Percentiles rank a stretch among this genome's conserved stretches.
phyloP scores from a whole-genome alignment of 2,797 vertebrate species.

The Sardinella longiceps region DNA sequence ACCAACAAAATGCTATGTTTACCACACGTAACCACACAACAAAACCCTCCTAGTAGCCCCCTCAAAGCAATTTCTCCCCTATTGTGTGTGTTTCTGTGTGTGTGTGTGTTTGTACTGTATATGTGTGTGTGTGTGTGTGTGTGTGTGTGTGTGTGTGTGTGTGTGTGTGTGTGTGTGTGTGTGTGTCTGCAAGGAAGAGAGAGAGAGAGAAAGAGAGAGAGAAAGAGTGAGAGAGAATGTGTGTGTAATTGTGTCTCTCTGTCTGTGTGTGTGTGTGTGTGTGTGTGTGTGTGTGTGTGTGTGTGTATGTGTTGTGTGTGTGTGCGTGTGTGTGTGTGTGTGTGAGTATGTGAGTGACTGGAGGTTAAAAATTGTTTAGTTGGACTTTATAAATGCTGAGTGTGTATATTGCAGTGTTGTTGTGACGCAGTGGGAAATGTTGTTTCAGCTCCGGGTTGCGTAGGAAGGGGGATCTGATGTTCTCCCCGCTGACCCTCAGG shows the following conservation, averaged over 20 bases:
- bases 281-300: too few species aligned
- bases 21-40: conserved; percentile 2
- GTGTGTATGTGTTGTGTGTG: not conserved
- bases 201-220: not conserved
- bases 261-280: too few species aligned
- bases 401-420: not conserved
- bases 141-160: not conserved
- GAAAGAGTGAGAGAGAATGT: not conserved
- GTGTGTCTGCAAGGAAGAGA: not conserved
- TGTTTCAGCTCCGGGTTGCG: not conserved
- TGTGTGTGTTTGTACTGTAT: too few species aligned
- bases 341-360: not conserved
- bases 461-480: not conserved
- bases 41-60: not conserved
- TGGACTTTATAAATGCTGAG: conserved; percentile 2
- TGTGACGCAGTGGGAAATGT: not conserved
- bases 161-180: not conserved
- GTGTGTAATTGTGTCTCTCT: not conserved
- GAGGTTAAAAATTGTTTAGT: not conserved
- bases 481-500: too few species aligned
- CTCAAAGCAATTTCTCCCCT: not conserved
- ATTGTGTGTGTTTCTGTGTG: not conserved
- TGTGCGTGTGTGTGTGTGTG: too few species aligned
- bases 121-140: too few species aligned
- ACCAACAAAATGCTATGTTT: not conserved